Conservation (phyloP, 2,888 invertebrate species). For the Sepioteuthis lessoniana region DNA sequence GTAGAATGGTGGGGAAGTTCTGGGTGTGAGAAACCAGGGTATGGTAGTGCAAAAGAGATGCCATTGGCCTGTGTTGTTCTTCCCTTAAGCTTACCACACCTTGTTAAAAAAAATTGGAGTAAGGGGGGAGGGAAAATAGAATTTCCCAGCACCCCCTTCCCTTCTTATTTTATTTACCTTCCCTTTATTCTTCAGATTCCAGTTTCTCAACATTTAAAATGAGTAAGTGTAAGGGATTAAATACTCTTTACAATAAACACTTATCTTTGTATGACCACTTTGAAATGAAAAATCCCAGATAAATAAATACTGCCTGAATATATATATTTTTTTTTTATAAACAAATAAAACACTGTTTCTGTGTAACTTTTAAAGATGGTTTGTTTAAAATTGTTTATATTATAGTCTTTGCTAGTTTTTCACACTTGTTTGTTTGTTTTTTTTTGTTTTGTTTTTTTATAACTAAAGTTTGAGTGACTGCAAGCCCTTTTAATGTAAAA, state of each 20-base stretch:
- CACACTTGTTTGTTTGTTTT: too few relatives aligned
- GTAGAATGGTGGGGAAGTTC: neutral
- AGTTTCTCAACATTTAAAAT: neutral
- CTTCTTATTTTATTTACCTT: neutral
- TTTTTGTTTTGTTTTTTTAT: too few relatives aligned
- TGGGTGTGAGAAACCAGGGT: neutral
- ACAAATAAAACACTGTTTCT: neutral
- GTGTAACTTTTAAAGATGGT: too few relatives aligned
- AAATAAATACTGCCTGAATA: neutral
- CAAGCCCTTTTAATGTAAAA: too few relatives aligned
- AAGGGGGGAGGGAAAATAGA: neutral
- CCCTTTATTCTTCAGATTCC: neutral
- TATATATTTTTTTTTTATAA: neutral
- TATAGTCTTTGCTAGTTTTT: too few relatives aligned
- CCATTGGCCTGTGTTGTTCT: neutral
- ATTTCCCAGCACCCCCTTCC: neutral
- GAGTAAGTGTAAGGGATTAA: neutral
- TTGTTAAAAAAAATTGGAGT: neutral
- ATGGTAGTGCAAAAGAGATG: neutral
- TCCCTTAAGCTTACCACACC: neutral
- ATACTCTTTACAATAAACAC: too few relatives aligned
- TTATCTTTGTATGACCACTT: neutral
- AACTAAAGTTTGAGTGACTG: too few relatives aligned
- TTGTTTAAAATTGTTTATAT: too few relatives aligned
- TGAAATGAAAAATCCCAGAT: neutral